Percentiles rank a stretch among this genome's conserved stretches.
These are phyloP conservation scores for Mesorhabditis spiculigera DNA, from an alignment of 2,888 invertebrate genomes.

Conservation along the genomic window DNA sequence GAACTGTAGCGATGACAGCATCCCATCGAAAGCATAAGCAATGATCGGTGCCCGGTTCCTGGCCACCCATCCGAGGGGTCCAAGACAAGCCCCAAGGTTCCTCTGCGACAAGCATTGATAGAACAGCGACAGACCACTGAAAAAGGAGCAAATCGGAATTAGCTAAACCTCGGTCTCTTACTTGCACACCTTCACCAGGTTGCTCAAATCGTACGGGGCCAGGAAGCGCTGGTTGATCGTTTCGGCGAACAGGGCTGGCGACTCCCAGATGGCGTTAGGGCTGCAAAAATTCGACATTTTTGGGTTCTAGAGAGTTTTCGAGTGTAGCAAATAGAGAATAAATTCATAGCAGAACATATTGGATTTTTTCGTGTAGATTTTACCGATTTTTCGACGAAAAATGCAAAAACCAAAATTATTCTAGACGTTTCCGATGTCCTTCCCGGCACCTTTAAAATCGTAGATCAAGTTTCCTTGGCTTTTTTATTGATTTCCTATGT, in stretches of 20 bases:
- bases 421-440: too few relatives aligned
- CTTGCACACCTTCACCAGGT: neutral
- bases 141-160: neutral
- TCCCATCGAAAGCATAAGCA: constrained; percentile 5
- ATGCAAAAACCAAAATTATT: too few relatives aligned
- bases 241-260: neutral
- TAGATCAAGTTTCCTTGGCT: too few relatives aligned
- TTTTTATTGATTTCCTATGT: neutral
- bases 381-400: too few relatives aligned
- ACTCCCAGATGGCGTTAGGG: constrained; percentile 2
- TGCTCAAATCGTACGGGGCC: constrained; percentile 5
- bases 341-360: too few relatives aligned
- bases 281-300: neutral
- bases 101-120: constrained; percentile 5
- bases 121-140: neutral
- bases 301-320: neutral
- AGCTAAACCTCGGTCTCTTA: neutral
- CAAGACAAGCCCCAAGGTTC: neutral
- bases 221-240: constrained; percentile 2
- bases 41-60: neutral
- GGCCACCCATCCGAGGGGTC: neutral
- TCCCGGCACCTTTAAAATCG: too few relatives aligned
- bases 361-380: too few relatives aligned
- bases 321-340: too few relatives aligned
- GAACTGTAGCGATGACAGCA: neutral